These are phyloP conservation scores for Muricea muricata DNA, from an alignment of 92 coral and sea anemone genomes.

Conservation along the genomic window DNA sequence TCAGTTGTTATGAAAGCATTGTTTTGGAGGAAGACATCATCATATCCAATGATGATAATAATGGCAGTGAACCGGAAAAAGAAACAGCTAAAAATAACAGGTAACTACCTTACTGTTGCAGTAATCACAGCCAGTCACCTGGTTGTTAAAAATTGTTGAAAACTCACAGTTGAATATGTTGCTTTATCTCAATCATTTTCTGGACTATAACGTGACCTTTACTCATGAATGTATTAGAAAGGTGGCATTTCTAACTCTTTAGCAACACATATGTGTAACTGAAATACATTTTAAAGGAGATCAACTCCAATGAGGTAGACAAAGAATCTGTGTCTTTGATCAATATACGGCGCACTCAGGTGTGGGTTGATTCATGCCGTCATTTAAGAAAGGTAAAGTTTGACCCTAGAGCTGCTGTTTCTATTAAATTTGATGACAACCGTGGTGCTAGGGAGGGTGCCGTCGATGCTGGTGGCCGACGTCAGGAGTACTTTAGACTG, in stretches of 20 bases:
- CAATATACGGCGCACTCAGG: conserved; percentile 24
- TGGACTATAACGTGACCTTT: too few relatives aligned
- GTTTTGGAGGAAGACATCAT: too few relatives aligned
- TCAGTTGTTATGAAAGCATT: too few relatives aligned
- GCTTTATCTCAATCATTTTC: too few relatives aligned
- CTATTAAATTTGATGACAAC: conserved; percentile 6
- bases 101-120: too few relatives aligned
- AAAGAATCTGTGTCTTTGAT: neutral
- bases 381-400: neutral
- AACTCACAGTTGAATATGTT: too few relatives aligned
- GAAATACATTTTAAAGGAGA: neutral
- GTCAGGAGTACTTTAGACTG: neutral
- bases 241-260: neutral
- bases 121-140: too few relatives aligned
- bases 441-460: conserved; percentile 17
- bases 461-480: conserved; percentile 3
- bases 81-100: too few relatives aligned
- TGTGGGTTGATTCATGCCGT: conserved; percentile 20
- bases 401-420: neutral
- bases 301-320: neutral
- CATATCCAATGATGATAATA: too few relatives aligned
- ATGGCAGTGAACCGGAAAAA: too few relatives aligned
- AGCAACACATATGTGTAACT: neutral
- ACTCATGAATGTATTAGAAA: too few relatives aligned
- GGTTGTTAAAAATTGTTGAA: too few relatives aligned